Conservation (phyloP, 2,888 invertebrate species). For the Fragum whitleyi region DNA sequence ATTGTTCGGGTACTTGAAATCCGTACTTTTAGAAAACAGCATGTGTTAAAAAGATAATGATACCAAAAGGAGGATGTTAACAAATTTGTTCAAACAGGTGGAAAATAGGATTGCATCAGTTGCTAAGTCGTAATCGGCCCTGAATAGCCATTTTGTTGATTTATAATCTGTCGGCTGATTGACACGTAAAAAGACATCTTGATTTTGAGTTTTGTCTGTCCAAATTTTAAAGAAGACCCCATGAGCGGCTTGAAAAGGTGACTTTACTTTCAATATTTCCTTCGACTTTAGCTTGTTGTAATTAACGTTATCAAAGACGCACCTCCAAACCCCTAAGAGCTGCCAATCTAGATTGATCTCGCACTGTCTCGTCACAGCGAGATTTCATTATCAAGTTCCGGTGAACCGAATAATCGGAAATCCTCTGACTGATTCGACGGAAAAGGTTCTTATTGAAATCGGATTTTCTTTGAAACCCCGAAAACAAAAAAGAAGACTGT, state of each 20-base stretch:
- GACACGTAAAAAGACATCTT: constrained; percentile 26
- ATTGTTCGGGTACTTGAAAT: not conserved
- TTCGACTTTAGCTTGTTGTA: constrained; percentile 47
- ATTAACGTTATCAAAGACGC: constrained; percentile 60
- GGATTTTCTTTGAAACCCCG: constrained; percentile 28
- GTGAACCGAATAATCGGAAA: constrained; percentile 51
- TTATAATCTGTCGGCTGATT: constrained; percentile 10
- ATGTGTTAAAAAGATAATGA: constrained; percentile 28
- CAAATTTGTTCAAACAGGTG: constrained; percentile 21
- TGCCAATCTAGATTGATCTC: constrained; percentile 63
- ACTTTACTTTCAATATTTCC: constrained; percentile 10
- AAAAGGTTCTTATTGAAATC: constrained; percentile 31
- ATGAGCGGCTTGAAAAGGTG: constrained; percentile 4
- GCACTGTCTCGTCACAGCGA: constrained; percentile 61
- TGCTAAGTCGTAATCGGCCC: constrained; percentile 2
- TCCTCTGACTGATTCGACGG: constrained; percentile 48
- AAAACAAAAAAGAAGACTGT: constrained; percentile 54
- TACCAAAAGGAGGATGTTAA: constrained; percentile 13
- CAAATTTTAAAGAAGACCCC: not conserved
- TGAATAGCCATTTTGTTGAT: constrained; percentile 19
- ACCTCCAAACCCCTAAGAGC: constrained; percentile 48
- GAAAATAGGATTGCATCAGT: constrained; percentile 28
- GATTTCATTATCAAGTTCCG: constrained; percentile 60
- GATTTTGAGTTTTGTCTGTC: not conserved
- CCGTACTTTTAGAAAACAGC: not conserved